Conservation (phyloP, 2,888 invertebrate species). For the Thera britannica region DNA sequence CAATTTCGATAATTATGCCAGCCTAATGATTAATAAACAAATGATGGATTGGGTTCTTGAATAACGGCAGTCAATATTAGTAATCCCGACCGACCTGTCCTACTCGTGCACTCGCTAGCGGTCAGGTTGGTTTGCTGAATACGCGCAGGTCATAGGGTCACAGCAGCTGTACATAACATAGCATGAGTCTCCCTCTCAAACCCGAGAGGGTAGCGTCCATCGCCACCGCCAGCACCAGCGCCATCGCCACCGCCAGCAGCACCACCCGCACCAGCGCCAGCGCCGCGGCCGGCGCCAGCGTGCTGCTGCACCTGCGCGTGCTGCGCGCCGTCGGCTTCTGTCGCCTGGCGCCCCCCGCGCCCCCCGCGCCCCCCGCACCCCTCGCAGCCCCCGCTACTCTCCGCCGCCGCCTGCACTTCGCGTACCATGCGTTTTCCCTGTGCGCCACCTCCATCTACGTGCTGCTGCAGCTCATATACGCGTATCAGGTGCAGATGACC, state of each 20-base stretch:
- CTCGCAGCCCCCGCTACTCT: conserved; percentile 1
- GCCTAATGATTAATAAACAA: not conserved
- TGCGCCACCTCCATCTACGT: not conserved
- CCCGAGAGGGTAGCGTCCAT: no score
- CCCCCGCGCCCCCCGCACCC: conserved; percentile 6
- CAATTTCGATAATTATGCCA: not conserved
- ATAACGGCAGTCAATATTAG: not conserved
- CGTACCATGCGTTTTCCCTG: conserved; percentile 39
- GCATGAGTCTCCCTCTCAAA: no score
- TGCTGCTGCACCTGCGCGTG: conserved; percentile 50
- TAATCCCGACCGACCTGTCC: not conserved
- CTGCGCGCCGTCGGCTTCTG: conserved; percentile 52
- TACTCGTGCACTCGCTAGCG: not conserved
- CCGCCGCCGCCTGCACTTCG: conserved; percentile 16
- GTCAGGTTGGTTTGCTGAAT: no score
- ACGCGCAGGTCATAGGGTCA: no score
- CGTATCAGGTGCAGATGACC: not conserved
- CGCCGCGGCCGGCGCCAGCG: conserved; percentile 41
- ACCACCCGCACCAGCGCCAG: not conserved
- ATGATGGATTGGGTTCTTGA: not conserved
- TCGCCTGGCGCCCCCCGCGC: conserved; percentile 29
- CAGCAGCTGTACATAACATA: no score
- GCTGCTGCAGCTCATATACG: conserved; percentile 3
- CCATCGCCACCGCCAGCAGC: not conserved
- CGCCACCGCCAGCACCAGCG: not conserved